Conservation (phyloP, 2,113 vertebrate genomes). For the Scomber colias region DNA sequence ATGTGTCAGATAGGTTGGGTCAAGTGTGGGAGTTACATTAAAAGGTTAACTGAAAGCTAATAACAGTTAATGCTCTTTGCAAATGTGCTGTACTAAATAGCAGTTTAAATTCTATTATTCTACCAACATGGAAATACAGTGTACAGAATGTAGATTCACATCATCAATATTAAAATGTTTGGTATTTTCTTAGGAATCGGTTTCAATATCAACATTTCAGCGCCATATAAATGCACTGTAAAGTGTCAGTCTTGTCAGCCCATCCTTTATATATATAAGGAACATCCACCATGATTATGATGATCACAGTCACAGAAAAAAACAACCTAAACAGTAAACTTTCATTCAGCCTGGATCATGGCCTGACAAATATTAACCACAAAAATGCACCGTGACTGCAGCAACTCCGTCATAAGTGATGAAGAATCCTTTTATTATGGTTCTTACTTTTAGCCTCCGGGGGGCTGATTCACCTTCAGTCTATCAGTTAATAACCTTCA, state of each 20-base stretch:
- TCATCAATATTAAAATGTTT: not conserved
- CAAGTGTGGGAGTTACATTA: not conserved
- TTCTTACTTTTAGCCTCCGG: slow-evolving; percentile 22
- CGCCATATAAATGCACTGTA: not conserved
- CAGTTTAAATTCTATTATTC: too few species aligned
- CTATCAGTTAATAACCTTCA: slow-evolving; percentile 58
- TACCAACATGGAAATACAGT: not conserved
- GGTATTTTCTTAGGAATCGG: not conserved
- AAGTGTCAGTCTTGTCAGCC: not conserved
- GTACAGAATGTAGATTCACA: not conserved
- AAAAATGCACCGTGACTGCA: slow-evolving; percentile 50
- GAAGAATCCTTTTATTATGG: slow-evolving; percentile 51
- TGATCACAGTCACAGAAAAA: slow-evolving; percentile 12
- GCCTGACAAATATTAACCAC: slow-evolving; percentile 58
- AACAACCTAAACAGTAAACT: slow-evolving; percentile 19
- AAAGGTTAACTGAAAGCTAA: too few species aligned
- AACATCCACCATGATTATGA: slow-evolving; percentile 3
- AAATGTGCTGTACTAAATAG: too few species aligned
- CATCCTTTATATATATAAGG: not conserved
- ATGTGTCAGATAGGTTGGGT: not conserved
- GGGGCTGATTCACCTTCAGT: slow-evolving; percentile 23
- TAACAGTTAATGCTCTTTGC: not conserved
- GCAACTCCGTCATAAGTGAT: slow-evolving; percentile 29
- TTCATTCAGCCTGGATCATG: slow-evolving; percentile 42
- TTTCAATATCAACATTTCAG: not conserved